Evolutionary conservation across 2,797 vertebrate genomes (phyloP).

Genomic region (Chaunax sp.): DNA sequence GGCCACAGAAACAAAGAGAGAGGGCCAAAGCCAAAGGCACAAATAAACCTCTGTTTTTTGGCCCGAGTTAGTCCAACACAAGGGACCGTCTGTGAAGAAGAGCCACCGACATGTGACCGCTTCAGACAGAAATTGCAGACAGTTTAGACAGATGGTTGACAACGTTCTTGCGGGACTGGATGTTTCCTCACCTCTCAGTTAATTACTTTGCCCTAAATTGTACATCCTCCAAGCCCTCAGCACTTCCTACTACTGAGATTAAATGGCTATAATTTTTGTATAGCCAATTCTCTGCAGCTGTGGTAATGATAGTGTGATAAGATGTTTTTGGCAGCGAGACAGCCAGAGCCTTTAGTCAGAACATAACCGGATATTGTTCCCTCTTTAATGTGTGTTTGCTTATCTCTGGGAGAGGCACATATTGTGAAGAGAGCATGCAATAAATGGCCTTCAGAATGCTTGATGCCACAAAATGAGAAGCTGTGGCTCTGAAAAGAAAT

Average conservation of each 20-base stretch:
- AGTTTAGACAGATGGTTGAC: slow-evolving; percentile 39
- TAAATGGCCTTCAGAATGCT: slow-evolving; percentile 31
- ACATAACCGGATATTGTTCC: slow-evolving; percentile 47
- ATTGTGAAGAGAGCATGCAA: slow-evolving; percentile 22
- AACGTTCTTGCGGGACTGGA: slow-evolving; percentile 23
- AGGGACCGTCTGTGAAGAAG: slow-evolving; percentile 54
- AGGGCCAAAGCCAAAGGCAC: slow-evolving; percentile 54
- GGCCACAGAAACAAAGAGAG: slow-evolving; percentile 73
- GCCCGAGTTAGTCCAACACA: slow-evolving; percentile 48
- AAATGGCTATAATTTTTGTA: slow-evolving; percentile 8
- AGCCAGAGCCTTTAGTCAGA: slow-evolving; percentile 32
- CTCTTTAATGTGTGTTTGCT: slow-evolving; percentile 47
- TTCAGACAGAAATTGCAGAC: slow-evolving; percentile 40
- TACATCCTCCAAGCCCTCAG: not conserved
- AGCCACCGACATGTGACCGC: slow-evolving; percentile 65
- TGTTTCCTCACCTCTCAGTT: slow-evolving; percentile 32
- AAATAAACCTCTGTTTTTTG: slow-evolving; percentile 65
- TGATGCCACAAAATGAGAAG: slow-evolving; percentile 16
- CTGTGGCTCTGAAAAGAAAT: slow-evolving; percentile 41
- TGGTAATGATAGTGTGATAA: slow-evolving; percentile 27
- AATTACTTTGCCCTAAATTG: slow-evolving; percentile 36
- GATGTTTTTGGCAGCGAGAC: slow-evolving; percentile 23
- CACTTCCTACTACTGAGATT: slow-evolving; percentile 11
- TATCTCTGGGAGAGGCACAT: slow-evolving; percentile 35
- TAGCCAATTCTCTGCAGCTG: slow-evolving; percentile 24